phyloP scores from a whole-genome alignment of 2,797 vertebrate genomes.

The Smutsia gigantea region DNA sequence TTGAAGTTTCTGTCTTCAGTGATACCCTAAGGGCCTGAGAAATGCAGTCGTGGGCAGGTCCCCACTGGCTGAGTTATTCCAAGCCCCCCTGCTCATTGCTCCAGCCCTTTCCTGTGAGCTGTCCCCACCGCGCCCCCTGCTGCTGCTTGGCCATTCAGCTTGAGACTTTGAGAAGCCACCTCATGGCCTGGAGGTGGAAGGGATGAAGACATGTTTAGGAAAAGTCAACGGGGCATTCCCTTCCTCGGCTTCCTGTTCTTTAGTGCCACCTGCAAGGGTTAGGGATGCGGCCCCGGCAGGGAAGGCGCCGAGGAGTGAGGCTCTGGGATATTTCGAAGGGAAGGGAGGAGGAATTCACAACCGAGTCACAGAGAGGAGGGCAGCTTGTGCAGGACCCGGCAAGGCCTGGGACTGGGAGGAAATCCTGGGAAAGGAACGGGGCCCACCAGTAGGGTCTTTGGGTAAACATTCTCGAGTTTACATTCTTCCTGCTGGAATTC shows the following conservation, averaged over 20 bases:
- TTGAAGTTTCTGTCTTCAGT: background rate
- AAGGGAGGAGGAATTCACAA: background rate
- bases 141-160: background rate
- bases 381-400: background rate
- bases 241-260: background rate
- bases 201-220: background rate
- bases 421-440: background rate
- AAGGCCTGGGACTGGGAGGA: background rate
- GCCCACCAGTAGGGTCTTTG: background rate
- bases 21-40: background rate
- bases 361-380: background rate
- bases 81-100: background rate
- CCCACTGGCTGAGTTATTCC: background rate
- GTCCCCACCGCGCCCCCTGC: fast-evolving
- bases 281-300: background rate
- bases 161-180: background rate
- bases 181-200: background rate
- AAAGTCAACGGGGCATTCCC: background rate
- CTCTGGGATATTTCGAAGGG: background rate
- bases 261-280: background rate
- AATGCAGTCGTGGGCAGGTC: background rate
- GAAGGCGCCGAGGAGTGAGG: background rate
- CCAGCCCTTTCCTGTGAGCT: fast-evolving
- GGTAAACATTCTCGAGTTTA: background rate
- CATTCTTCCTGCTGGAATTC: background rate